Percentiles rank a stretch among this genome's conserved stretches.
Conservation (phyloP, 1,140 invertebrate genomes). For the Notospermus geniculatus region DNA sequence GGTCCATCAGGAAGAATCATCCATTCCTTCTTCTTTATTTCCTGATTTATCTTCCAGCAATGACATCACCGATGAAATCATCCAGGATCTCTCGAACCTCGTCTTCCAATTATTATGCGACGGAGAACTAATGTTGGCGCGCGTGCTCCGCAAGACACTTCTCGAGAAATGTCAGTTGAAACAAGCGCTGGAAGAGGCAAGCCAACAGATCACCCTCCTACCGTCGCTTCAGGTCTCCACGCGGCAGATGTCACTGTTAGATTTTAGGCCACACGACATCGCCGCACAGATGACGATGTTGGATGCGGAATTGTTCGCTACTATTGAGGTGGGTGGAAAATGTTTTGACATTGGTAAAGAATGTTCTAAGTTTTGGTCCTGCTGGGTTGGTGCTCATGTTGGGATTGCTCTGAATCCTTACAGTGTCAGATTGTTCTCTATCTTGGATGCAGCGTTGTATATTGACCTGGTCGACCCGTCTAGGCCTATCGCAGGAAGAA, state of each 20-base stretch:
- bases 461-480: too few species aligned
- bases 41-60: conserved; percentile 62
- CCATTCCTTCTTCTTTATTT: too few species aligned
- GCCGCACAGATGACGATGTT: conserved; percentile 98
- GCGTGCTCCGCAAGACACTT: conserved; percentile 83
- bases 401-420: too few species aligned
- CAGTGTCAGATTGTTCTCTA: too few species aligned
- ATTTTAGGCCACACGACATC: conserved; percentile 88
- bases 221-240: neutral
- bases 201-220: conserved; percentile 1
- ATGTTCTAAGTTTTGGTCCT: too few species aligned
- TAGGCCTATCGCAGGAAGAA: too few species aligned
- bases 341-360: too few species aligned
- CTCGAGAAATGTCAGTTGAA: conserved; percentile 78
- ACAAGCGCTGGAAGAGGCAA: conserved; percentile 6
- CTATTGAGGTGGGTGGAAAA: conserved; percentile 79
- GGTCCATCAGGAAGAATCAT: too few species aligned
- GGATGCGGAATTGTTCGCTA: conserved; percentile 92
- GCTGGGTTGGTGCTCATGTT: too few species aligned
- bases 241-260: conserved; percentile 62
- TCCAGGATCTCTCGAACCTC: conserved; percentile 73
- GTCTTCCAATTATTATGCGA: conserved; percentile 82
- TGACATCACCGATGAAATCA: conserved; percentile 70
- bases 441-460: too few species aligned
- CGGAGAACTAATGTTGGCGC: conserved; percentile 86